phyloP scores from a whole-genome alignment of 2,113 vertebrate genomes.

The Vidua macroura region DNA sequence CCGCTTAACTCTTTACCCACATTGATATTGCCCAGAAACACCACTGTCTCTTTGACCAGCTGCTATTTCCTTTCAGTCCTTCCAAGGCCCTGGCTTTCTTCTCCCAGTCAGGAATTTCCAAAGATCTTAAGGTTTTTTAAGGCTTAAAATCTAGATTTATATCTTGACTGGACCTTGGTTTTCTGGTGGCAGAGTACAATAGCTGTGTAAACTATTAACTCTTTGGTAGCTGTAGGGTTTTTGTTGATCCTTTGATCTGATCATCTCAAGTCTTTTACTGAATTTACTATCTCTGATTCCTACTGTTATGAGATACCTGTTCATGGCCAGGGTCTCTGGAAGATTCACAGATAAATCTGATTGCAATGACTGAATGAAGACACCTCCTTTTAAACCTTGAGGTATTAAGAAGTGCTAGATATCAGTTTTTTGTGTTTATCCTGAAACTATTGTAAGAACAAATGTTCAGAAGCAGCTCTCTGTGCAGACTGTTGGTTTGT shows the following conservation, averaged over 20 bases:
- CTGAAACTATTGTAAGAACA: neutral
- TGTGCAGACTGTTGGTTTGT: neutral
- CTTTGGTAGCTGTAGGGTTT: neutral
- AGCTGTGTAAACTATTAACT: neutral
- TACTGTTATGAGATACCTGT: neutral
- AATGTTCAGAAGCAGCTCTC: neutral
- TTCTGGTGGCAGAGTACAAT: neutral
- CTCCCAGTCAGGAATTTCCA: neutral
- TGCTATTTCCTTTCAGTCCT: neutral
- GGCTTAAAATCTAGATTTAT: neutral
- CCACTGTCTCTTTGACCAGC: neutral
- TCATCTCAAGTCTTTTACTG: neutral
- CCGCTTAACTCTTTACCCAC: neutral
- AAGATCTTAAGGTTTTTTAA: neutral
- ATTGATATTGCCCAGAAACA: neutral
- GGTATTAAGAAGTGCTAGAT: neutral
- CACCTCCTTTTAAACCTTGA: neutral
- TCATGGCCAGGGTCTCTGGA: neutral
- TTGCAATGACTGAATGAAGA: neutral
- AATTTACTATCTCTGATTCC: neutral
- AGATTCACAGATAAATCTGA: neutral
- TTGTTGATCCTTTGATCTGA: neutral
- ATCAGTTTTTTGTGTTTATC: neutral
- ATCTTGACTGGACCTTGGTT: neutral
- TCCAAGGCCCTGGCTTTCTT: neutral